phyloP scores from a whole-genome alignment of 2,888 invertebrate species.

The Meiosimyza decipiens region DNA sequence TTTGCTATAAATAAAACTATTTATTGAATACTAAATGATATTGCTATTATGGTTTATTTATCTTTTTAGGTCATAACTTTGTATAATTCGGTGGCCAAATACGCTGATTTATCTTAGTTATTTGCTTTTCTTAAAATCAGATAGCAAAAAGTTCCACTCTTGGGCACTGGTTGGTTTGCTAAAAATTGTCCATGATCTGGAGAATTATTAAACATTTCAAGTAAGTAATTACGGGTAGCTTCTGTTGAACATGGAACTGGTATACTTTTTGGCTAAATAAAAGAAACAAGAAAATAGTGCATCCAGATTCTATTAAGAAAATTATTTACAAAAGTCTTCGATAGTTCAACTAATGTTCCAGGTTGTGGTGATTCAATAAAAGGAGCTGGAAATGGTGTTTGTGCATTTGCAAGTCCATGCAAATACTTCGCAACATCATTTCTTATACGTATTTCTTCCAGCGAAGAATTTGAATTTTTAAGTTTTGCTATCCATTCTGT shows the following conservation, averaged over 20 bases:
- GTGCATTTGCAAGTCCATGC: constrained; percentile 8
- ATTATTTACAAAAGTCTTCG: constrained; percentile 38
- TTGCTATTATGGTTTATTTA: too few species aligned
- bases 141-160: constrained; percentile 43
- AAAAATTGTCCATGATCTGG: constrained; percentile 44
- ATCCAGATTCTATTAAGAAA: background rate
- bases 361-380: constrained; percentile 28
- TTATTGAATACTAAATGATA: too few species aligned
- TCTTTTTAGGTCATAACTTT: too few species aligned
- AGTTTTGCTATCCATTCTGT: constrained; percentile 48
- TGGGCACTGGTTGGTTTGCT: constrained; percentile 44
- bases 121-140: constrained; percentile 26
- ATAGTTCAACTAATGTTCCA: constrained; percentile 29
- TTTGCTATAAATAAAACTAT: too few species aligned
- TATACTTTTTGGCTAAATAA: constrained; percentile 32
- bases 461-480: constrained; percentile 38
- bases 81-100: too few species aligned
- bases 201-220: constrained; percentile 42
- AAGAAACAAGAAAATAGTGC: background rate
- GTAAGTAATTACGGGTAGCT: constrained; percentile 30
- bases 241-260: constrained; percentile 22
- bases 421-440: constrained; percentile 46
- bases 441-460: constrained; percentile 44
- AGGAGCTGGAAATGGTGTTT: too few species aligned
- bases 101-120: background rate